Percentiles rank a stretch among this genome's conserved stretches.
Evolutionary conservation across 2,113 vertebrate genomes (phyloP).

Genomic region (cattle (Bos taurus)): DNA sequence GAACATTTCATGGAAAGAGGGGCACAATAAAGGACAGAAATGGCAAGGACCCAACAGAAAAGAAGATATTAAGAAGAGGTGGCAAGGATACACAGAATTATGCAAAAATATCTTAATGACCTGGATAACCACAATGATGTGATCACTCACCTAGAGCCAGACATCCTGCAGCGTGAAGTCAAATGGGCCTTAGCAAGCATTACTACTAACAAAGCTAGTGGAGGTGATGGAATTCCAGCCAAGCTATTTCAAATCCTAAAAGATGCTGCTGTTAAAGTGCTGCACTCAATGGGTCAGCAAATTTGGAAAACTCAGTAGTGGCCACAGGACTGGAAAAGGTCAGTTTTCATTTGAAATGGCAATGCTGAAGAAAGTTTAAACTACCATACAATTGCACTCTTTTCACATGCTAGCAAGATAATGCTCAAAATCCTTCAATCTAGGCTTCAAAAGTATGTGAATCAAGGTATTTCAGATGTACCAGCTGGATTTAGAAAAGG

Average conservation of each 20-base stretch:
- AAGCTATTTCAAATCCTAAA: not conserved
- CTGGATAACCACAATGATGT: not conserved
- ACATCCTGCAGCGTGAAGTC: not conserved
- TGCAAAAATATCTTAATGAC: not conserved
- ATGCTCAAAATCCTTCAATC: not conserved
- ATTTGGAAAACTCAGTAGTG: not conserved
- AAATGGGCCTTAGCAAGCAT: not conserved
- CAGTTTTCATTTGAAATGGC: not conserved
- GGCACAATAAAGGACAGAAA: not conserved
- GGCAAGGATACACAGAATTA: not conserved
- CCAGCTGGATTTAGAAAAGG: not conserved
- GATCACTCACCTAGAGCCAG: not conserved
- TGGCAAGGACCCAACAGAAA: not conserved
- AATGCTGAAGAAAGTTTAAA: not conserved
- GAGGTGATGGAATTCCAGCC: not conserved
- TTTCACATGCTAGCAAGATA: not conserved
- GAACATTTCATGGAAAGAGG: not conserved
- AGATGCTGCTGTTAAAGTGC: not conserved
- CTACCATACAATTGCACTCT: not conserved
- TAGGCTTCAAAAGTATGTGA: not conserved
- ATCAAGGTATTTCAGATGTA: not conserved
- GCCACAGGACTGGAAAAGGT: not conserved
- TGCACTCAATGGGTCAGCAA: not conserved
- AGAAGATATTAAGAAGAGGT: not conserved
- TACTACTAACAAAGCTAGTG: not conserved